Conservation (phyloP, 2,113 vertebrate genomes). For the Carassius auratus region DNA sequence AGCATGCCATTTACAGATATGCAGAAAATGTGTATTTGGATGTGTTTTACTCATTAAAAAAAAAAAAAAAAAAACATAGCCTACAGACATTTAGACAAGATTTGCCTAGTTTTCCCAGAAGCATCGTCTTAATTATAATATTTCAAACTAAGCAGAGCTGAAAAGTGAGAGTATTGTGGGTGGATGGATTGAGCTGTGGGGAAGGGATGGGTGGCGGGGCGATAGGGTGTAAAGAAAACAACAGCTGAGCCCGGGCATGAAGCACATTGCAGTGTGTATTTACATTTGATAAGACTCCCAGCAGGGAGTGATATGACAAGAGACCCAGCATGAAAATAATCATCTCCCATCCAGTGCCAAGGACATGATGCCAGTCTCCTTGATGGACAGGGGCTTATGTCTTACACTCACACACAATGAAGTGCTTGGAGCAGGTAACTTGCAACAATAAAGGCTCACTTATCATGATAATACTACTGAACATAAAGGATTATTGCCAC, state of each 20-base stretch:
- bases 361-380: constrained; percentile 42
- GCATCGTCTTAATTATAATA: constrained; percentile 12
- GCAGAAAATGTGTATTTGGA: not conserved
- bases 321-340: constrained; percentile 65
- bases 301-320: constrained; percentile 68
- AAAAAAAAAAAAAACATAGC: not conserved
- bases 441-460: not conserved
- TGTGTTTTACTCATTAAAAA: not conserved
- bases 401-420: not conserved
- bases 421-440: not conserved
- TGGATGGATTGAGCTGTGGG: constrained; percentile 3
- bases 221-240: constrained; percentile 64
- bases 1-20: constrained; percentile 10
- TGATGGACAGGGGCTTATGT: constrained; percentile 33
- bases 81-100: constrained; percentile 10
- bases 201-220: not conserved
- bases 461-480: not conserved
- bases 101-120: not conserved
- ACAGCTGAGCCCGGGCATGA: constrained; percentile 63
- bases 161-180: constrained; percentile 28
- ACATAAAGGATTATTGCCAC: not conserved
- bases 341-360: constrained; percentile 55
- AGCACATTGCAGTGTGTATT: constrained; percentile 64
- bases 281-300: constrained; percentile 72
- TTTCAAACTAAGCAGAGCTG: constrained; percentile 53